Base-by-base conservation (phyloP, 2,113 vertebrate genomes). In the Lophochroa leadbeateri region DNA sequence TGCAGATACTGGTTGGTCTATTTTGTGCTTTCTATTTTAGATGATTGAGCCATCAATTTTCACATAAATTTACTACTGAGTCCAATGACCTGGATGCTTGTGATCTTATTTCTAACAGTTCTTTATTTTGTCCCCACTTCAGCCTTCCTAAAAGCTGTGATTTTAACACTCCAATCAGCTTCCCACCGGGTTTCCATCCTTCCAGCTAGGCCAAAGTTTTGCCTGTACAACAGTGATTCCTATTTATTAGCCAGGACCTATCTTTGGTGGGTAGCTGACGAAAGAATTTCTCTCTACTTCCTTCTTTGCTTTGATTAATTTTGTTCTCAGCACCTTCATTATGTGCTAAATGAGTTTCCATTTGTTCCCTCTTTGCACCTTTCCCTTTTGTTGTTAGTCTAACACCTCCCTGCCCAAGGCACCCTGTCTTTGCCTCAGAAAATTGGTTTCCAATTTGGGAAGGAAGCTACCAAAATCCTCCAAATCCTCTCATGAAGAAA, bases 321-420 rank as follows among this genome's bases (percentile, higher is more conserved):
- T 92, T 90, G 37, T 80, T 96, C 90, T 70, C 82, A 88, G 75
- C 91, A 82, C 90, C 82, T 94, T 90, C 75, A 57, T 96, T 96
- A 85, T 7, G 89, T 91, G 93, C 68, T 96, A 96, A 96, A 93
- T 49, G 90, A 96, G 90, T 93, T 96, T 96, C 94, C 96, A 82
- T 97, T 97, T 97, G 96, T 96, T 91, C 93, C 67, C 44, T 96
- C 87, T 96, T 96, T 95, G 93, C 96, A 91, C 94, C 93, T 94
- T 95, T 96, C 94, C 94, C 96, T 96, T 96, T 97, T 97, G 95
- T 96, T 95, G 92, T 93, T 90, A 80, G 84, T 93, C 81, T 96
- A 96, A 96, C 95, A 94, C 96, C 71, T 96, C 67, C n/a, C 75
- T 91, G 84, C 67, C 86, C 41, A 77, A 71, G 65, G 43, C 81